Base-by-base conservation (phyloP, 2,888 invertebrate species). In the Archips xylosteana region DNA sequence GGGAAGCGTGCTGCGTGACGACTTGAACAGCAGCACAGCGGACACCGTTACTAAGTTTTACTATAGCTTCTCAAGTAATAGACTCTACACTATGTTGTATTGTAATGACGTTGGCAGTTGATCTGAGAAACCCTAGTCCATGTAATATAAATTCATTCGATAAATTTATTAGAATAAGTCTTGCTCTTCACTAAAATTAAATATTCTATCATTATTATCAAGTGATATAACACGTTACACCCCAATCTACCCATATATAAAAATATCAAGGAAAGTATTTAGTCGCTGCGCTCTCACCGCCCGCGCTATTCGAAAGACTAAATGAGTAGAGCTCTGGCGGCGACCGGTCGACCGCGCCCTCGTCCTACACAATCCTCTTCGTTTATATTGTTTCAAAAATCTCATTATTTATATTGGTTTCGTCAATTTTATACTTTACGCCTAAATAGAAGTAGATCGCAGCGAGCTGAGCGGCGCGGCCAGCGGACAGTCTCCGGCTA, bases 161-260 rank as follows among this genome's bases (percentile, higher is more conserved):
- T 82, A 81, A 78, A 76, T 80, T 81, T 81, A 83, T 79, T 80
- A 83, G 82, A 83, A 83, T 82, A 85, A 82, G 83, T 82, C 82
- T 84, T 80, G 82, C 79, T 82, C 82, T 81, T 84, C 76, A 76
- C 72, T 81, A 81, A 80, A 82, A 82, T 83, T 82, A 80, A 77
- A 81, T 82, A 83, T 80, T 79, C 81, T 82, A 82, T 76, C 72
- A 77, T 78, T 80, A 82, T 81, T 81, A 81, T 81, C 81, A 75
- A 81, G 81, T 79, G 77, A 80, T 79, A 79, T 80, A 80, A 79
- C 78, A 75, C 78, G 59, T 76, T 75, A 75, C 76, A 78, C 77
- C 75, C 78, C 78, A 71, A 73, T 76, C 75, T 75, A 75, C 76
- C 76, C 78, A 77, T 76, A 80, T 81, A 85, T 80, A 84, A 84